Conservation (phyloP, 2,797 vertebrate genomes). For the Leptodactylus fallax region DNA sequence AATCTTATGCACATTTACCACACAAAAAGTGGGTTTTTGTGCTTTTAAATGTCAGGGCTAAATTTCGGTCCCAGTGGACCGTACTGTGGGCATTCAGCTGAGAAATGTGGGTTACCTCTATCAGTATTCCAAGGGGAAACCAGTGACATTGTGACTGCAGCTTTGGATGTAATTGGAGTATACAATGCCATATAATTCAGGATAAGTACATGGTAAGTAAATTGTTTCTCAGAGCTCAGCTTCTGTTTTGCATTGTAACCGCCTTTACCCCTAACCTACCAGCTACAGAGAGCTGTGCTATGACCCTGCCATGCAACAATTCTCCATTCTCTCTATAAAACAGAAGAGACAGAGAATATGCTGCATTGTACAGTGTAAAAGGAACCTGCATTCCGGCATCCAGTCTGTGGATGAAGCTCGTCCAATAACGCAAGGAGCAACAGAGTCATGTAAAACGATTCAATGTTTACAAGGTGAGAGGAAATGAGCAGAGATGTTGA, state of each 20-base stretch:
- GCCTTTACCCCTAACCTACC: too few relatives aligned
- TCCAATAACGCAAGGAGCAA: neutral
- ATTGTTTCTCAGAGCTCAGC: neutral
- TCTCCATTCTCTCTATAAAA: neutral
- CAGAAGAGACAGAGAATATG: neutral
- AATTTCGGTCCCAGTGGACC: too few relatives aligned
- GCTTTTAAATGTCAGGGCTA: too few relatives aligned
- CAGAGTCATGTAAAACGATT: neutral
- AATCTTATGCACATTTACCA: too few relatives aligned
- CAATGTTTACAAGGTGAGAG: constrained; percentile 37
- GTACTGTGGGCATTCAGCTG: too few relatives aligned
- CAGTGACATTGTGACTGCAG: neutral
- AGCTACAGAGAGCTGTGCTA: too few relatives aligned
- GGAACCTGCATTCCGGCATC: neutral
- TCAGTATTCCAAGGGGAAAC: too few relatives aligned
- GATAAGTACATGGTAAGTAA: neutral
- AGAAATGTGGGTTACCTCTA: too few relatives aligned
- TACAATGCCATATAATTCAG: neutral
- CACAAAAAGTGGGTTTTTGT: too few relatives aligned
- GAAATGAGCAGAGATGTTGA: neutral
- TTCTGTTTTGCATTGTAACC: neutral
- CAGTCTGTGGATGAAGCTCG: neutral
- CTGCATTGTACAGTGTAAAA: neutral
- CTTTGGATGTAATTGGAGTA: neutral
- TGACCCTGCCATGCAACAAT: neutral